Percentiles rank a stretch among this genome's conserved stretches.
Evolutionary conservation across 1,140 invertebrate genomes (phyloP).

Genomic region (Pseudoatta argentina): DNA sequence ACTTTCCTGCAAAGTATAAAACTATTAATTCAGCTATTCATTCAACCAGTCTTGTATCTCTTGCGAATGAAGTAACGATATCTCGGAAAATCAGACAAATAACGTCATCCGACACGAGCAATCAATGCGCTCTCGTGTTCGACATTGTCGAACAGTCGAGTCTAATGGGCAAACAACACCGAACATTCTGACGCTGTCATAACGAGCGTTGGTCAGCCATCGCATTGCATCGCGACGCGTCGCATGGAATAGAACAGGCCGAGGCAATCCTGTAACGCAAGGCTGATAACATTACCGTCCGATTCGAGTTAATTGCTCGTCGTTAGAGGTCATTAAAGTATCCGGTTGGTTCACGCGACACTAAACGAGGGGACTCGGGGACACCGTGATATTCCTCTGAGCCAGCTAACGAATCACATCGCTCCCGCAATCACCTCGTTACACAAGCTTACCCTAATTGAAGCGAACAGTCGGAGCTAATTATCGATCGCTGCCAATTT

Average conservation of each 20-base stretch:
- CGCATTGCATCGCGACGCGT: background rate
- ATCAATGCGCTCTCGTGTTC: conserved; percentile 51
- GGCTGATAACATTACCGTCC: conserved; percentile 79
- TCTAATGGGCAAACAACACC: conserved; percentile 81
- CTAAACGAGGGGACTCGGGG: conserved; percentile 57
- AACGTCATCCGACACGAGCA: conserved; percentile 50
- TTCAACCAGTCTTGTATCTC: background rate
- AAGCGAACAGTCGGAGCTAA: conserved; percentile 60
- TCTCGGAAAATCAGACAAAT: conserved; percentile 43
- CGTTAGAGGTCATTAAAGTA: conserved; percentile 86
- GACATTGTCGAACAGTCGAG: conserved; percentile 32
- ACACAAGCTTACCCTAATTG: conserved; percentile 68
- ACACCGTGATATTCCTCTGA: conserved; percentile 66
- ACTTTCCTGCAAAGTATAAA: background rate
- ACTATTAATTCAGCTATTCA: background rate
- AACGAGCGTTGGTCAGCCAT: conserved; percentile 44
- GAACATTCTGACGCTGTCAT: conserved; percentile 41
- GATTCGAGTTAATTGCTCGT: conserved; percentile 83
- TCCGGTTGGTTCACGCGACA: conserved; percentile 81
- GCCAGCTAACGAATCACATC: conserved; percentile 65
- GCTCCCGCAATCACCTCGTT: conserved; percentile 72
- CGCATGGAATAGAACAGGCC: conserved; percentile 11
- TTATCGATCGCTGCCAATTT: conserved; percentile 59
- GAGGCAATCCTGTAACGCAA: conserved; percentile 76
- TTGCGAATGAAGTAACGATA: conserved; percentile 2